phyloP scores from a whole-genome alignment of 1,140 invertebrate genomes.

The Lepeophtheirus salmonis region DNA sequence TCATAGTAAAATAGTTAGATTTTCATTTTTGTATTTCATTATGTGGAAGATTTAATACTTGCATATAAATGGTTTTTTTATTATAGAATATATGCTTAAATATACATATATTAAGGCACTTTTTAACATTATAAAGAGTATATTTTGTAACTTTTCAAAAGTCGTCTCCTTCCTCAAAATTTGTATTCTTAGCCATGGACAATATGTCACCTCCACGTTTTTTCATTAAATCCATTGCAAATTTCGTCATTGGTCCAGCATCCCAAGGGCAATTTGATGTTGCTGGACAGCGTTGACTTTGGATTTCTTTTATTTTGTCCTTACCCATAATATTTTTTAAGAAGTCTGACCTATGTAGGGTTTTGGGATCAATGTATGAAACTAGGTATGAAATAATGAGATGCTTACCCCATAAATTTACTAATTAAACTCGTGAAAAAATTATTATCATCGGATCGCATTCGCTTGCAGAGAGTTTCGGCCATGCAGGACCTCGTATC shows the following conservation, averaged over 20 bases:
- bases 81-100: too few relatives aligned
- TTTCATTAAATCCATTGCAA: not conserved
- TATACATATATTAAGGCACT: too few relatives aligned
- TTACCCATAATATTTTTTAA: not conserved
- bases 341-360: not conserved
- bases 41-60: too few relatives aligned
- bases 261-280: not conserved
- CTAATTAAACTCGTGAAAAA: not conserved
- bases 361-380: not conserved
- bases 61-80: too few relatives aligned
- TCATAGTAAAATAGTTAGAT: too few relatives aligned
- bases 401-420: not conserved
- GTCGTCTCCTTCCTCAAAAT: too few relatives aligned
- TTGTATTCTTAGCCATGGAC: not conserved
- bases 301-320: not conserved
- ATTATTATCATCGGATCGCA: not conserved
- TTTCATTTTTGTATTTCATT: too few relatives aligned
- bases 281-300: not conserved
- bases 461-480: not conserved
- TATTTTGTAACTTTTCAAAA: too few relatives aligned
- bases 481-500: slow-evolving; percentile 6
- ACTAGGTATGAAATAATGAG: not conserved
- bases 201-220: not conserved
- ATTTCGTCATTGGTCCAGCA: not conserved
- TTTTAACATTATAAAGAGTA: too few relatives aligned